phyloP scores from a whole-genome alignment of 2,797 vertebrate species.

The Xiphorhynchus erythropygius region DNA sequence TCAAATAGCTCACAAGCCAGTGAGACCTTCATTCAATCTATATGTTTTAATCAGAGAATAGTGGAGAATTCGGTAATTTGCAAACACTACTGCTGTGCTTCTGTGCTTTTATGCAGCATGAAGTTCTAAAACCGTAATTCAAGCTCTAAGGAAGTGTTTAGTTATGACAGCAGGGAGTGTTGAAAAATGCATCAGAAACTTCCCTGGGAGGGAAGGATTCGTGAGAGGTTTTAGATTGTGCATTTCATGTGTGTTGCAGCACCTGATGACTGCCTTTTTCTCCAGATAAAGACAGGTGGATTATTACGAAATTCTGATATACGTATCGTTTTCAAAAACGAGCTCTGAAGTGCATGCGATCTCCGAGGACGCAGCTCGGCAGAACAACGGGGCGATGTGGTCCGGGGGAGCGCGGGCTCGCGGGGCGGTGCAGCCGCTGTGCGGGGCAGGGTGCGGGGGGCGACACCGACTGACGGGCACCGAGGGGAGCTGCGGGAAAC shows the following conservation, averaged over 20 bases:
- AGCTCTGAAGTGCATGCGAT: background rate
- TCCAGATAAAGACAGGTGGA: background rate
- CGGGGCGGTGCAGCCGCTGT: background rate
- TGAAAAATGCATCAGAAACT: background rate
- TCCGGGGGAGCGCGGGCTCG: fast-evolving
- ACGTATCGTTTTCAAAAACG: background rate
- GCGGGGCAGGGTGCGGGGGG: background rate
- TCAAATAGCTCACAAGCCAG: background rate
- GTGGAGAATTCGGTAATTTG: background rate
- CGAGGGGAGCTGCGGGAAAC: too few species aligned
- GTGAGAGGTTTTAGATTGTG: background rate
- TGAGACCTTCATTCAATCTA: background rate
- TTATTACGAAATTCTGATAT: background rate
- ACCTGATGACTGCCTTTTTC: background rate
- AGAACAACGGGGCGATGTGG: fast-evolving
- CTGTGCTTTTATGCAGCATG: background rate
- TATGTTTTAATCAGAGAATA: background rate
- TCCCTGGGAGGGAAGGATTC: background rate
- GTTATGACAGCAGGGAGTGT: background rate
- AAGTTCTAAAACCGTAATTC: background rate
- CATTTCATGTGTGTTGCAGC: background rate
- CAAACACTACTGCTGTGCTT: background rate
- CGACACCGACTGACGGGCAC: background rate
- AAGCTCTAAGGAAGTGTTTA: background rate
- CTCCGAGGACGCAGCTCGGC: background rate